Conservation (phyloP, 1,140 invertebrate genomes). For the Bombus soroeensis region DNA sequence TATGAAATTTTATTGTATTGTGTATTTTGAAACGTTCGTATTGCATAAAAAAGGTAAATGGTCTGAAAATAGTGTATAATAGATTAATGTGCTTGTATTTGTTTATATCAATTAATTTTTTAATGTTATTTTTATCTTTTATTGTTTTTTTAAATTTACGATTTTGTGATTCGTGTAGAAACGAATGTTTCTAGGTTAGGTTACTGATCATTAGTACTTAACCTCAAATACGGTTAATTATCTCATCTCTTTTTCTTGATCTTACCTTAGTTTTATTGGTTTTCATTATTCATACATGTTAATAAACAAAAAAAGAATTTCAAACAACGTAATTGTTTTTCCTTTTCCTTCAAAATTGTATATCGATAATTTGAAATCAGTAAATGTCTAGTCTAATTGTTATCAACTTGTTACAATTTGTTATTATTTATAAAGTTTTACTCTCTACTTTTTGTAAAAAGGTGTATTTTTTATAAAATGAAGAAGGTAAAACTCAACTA, state of each 20-base stretch:
- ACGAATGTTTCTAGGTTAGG: slow-evolving; percentile 46
- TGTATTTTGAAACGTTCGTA: slow-evolving; percentile 31
- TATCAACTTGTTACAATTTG: background rate
- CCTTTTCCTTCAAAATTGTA: background rate
- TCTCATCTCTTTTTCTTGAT: background rate
- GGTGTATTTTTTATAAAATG: background rate
- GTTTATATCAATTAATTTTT: background rate
- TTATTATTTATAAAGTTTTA: background rate
- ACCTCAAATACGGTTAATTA: slow-evolving; percentile 44
- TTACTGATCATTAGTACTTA: slow-evolving; percentile 49
- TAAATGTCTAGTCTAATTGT: background rate
- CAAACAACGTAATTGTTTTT: background rate
- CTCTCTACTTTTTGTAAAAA: too few relatives aligned
- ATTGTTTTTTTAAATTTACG: background rate
- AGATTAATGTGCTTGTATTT: background rate
- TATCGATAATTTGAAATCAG: too few relatives aligned
- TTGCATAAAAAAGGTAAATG: slow-evolving; percentile 24
- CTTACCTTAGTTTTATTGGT: background rate
- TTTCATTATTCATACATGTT: background rate
- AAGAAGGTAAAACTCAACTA: background rate
- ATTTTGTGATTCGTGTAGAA: background rate
- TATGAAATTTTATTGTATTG: slow-evolving; percentile 1
- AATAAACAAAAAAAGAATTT: background rate
- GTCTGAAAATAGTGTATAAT: slow-evolving; percentile 3
- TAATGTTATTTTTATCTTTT: background rate